Base-by-base conservation (phyloP, 2,888 invertebrate species). In the Dorcus hopei region DNA sequence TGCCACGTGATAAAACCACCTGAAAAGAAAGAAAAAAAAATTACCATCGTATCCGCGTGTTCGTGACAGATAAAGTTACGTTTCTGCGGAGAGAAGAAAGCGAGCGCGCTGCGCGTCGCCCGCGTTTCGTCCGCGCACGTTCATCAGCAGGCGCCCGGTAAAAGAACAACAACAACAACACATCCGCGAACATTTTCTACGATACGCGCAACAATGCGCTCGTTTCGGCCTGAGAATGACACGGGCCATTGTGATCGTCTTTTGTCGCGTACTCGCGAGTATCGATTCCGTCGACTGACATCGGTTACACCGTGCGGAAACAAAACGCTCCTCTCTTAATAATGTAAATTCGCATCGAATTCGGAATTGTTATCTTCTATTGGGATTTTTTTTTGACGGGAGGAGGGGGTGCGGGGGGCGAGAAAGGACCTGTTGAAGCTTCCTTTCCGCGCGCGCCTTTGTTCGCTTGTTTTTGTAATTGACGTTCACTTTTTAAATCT, bases 211-310 rank as follows among this genome's bases (percentile, higher is more conserved):
- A 70, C 72, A 69, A 70, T 71, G 65, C 66, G 65, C 67, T 67
- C 67, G 69, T 70, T 70, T 70, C 67, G 70, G 65, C 71, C 73
- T 74, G 74, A 67, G 67, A 70, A 68, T 74, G 74, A 74, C 73
- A 72, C 70, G 68, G 69, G 53, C 65, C 68, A 72, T 72, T 72
- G 49, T 42, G 66, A 65, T 67, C 63, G 68, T 69, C 72, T 71
- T 71, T 73, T 72, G 70, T 69, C 65, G 65, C 66, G 62, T 64
- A 66, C 68, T 67, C 67, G 67, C 65, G 64, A 63, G 66, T 66
- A 70, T 69, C 69, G 70, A 69, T 69, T 64, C 58, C 66, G 58
- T 59, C 61, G 61, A 57, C 61, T 43, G 50, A 38, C 49, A 49
- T 9, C n/a, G 52, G 49, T 59, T 49, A 57, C 52, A 59, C 67